phyloP scores from a whole-genome alignment of 2,797 vertebrate species.

The Myoxocephalus aenaeus region DNA sequence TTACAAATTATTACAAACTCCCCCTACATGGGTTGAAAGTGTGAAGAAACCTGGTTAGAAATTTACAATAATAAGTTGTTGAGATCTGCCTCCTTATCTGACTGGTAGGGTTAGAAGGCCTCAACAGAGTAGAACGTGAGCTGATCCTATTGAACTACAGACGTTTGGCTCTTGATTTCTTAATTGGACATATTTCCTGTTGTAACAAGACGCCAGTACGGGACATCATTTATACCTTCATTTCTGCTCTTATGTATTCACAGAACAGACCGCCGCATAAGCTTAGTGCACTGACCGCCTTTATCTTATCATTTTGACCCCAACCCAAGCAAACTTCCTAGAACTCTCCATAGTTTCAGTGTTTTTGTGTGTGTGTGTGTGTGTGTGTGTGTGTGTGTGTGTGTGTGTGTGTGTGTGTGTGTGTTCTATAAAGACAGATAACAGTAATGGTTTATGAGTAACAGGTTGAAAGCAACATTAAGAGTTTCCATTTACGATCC shows the following conservation, averaged over 20 bases:
- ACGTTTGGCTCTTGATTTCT: not conserved
- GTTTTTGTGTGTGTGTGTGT: not conserved
- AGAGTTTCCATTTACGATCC: not conserved
- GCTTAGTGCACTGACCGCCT: not conserved
- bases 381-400: conserved; percentile 7
- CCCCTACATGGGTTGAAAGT: not conserved
- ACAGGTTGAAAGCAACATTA: conserved; percentile 3
- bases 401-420: not conserved
- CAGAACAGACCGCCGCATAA: not conserved
- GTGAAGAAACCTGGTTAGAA: not conserved
- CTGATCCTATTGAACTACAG: not conserved
- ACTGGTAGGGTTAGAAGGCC: not conserved
- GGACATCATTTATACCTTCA: not conserved
- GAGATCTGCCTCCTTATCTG: not conserved
- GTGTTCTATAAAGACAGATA: not conserved
- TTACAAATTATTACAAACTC: not conserved
- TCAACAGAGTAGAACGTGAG: no score
- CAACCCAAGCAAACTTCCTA: not conserved
- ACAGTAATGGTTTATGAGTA: not conserved
- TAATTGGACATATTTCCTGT: not conserved
- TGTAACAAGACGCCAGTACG: not conserved
- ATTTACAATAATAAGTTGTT: not conserved
- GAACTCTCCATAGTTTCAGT: not conserved
- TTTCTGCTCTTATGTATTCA: not conserved
- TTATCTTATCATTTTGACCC: conserved; percentile 7